Conservation (phyloP, 2,113 vertebrate genomes). For the Dasyprocta punctata region DNA sequence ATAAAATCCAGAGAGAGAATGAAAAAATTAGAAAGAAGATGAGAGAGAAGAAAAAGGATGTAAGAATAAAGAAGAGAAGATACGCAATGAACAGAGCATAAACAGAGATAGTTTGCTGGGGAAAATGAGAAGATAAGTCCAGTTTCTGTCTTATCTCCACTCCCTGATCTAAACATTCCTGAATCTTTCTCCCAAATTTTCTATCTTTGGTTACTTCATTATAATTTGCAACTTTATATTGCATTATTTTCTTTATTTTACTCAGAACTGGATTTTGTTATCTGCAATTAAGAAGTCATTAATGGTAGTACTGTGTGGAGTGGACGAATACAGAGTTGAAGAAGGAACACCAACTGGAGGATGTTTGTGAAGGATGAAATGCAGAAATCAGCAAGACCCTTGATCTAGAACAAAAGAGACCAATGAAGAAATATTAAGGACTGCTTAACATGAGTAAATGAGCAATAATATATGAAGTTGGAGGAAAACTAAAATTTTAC, state of each 20-base stretch:
- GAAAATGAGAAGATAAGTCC: not conserved
- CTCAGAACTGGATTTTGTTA: not conserved
- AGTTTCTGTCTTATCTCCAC: not conserved
- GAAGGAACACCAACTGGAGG: not conserved
- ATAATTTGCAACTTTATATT: not conserved
- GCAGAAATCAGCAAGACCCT: not conserved
- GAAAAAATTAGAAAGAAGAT: not conserved
- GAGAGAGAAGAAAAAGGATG: not conserved
- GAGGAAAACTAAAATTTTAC: not conserved
- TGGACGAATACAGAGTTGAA: not conserved
- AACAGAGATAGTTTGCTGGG: not conserved
- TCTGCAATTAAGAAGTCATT: not conserved
- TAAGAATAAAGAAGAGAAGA: not conserved
- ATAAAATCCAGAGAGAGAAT: not conserved
- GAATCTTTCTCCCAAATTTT: not conserved
- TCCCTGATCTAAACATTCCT: not conserved
- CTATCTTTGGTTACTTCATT: not conserved
- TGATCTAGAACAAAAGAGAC: not conserved
- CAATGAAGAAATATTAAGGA: not conserved
- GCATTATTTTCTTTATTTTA: not conserved
- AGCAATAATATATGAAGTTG: not conserved
- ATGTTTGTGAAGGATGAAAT: not conserved
- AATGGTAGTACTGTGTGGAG: not conserved
- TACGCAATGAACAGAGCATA: not conserved
- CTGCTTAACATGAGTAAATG: not conserved